phyloP scores from a whole-genome alignment of 2,797 vertebrate genomes.

The Diplodus sargus region DNA sequence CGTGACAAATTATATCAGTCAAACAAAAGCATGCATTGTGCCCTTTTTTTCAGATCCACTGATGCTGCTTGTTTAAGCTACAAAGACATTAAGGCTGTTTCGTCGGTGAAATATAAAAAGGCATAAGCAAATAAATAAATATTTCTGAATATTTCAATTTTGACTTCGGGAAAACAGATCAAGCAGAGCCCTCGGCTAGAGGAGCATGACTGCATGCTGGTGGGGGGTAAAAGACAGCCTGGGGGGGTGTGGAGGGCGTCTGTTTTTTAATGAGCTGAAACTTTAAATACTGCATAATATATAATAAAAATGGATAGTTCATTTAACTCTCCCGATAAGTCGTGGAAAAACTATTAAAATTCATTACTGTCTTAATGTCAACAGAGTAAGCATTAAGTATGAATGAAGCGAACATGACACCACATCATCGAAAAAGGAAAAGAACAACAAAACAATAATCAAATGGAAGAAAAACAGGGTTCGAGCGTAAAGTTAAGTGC shows the following conservation, averaged over 20 bases:
- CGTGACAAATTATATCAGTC: slow-evolving; percentile 42
- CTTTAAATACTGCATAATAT: slow-evolving; percentile 99
- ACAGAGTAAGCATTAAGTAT: slow-evolving; percentile 95
- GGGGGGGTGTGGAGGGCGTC: slow-evolving; percentile 88
- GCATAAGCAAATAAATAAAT: slow-evolving; percentile 84
- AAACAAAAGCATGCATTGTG: slow-evolving; percentile 46
- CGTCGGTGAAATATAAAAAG: slow-evolving; percentile 61
- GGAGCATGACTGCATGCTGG: slow-evolving; percentile 89
- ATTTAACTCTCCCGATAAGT: slow-evolving; percentile 97
- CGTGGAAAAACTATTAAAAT: slow-evolving; percentile 97
- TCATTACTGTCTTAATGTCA: slow-evolving; percentile 97
- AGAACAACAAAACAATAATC: slow-evolving; percentile 82
- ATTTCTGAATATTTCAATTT: slow-evolving; percentile 82
- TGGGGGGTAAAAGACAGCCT: slow-evolving; percentile 93
- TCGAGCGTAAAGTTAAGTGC: slow-evolving; percentile 59
- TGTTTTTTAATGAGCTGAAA: slow-evolving; percentile 99
- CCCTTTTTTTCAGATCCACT: slow-evolving; percentile 50
- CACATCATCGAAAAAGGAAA: slow-evolving; percentile 66
- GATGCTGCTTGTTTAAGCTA: slow-evolving; percentile 62
- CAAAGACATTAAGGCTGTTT: slow-evolving; percentile 66
- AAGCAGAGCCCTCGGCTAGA: slow-evolving; percentile 91
- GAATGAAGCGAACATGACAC: slow-evolving; percentile 81
- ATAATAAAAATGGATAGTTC: slow-evolving; percentile 99
- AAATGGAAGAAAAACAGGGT: slow-evolving; percentile 64
- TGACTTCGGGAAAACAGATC: slow-evolving; percentile 87